These are phyloP conservation scores for Calliphora vomitoria DNA, from an alignment of 2,888 invertebrate genomes.

Conservation along the genomic window DNA sequence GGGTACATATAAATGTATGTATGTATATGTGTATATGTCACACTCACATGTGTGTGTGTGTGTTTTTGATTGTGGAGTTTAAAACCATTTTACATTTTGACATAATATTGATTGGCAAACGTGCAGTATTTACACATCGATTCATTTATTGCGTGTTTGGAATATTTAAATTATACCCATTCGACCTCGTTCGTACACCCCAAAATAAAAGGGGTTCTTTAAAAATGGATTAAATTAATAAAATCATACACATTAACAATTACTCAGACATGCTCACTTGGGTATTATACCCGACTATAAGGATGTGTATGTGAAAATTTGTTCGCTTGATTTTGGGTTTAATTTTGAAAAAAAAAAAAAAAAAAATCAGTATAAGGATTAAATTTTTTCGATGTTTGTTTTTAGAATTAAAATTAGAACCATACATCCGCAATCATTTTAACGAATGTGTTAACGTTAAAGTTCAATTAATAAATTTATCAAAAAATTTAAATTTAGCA, in stretches of 20 bases:
- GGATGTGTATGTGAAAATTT: background rate
- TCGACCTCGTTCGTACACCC: background rate
- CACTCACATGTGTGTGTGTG: background rate
- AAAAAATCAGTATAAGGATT: background rate
- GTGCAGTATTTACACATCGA: conserved; percentile 67
- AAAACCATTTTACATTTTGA: conserved; percentile 65
- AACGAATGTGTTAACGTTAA: no score
- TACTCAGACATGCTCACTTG: background rate
- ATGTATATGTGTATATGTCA: background rate
- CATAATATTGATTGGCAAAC: conserved; percentile 71
- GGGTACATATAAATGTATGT: background rate
- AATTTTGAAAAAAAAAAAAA: background rate
- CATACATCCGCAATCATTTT: no score
- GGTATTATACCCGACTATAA: background rate
- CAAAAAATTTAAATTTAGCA: no score
- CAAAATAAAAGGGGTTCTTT: background rate
- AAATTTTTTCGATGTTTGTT: background rate
- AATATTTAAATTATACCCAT: conserved; percentile 62
- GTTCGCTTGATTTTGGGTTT: background rate
- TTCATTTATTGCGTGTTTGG: conserved; percentile 68
- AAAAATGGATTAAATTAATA: conserved; percentile 49
- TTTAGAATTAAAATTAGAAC: background rate
- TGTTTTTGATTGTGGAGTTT: conserved; percentile 5
- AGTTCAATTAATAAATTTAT: no score
- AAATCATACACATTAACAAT: conserved; percentile 45